Evolutionary conservation across 2,113 vertebrate genomes (phyloP).

Genomic region (Promerops cafer): DNA sequence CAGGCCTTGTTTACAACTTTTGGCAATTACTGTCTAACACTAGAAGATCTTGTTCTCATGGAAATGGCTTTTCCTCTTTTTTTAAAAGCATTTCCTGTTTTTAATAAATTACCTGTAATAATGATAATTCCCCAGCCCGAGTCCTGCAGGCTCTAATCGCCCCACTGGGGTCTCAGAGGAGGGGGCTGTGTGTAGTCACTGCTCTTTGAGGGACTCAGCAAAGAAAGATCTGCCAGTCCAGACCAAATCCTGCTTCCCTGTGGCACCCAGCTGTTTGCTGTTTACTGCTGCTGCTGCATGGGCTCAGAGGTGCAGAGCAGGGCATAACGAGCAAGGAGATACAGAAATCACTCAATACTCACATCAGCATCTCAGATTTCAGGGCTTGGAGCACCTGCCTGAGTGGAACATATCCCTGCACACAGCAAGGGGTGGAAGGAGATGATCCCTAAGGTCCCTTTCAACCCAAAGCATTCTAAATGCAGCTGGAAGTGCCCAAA

Average conservation of each 20-base stretch:
- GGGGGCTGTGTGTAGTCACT: not conserved
- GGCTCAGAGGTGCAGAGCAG: not conserved
- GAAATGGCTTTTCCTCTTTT: slow-evolving; percentile 18
- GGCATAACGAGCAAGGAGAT: not conserved
- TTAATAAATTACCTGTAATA: slow-evolving; percentile 28
- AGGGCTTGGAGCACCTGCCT: not conserved
- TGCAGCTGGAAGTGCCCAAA: not conserved
- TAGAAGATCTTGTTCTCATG: slow-evolving; percentile 3
- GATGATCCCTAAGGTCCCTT: not conserved
- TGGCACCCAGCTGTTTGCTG: not conserved
- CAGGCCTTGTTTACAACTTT: slow-evolving; percentile 17
- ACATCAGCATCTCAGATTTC: not conserved
- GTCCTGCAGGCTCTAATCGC: not conserved
- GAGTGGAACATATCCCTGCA: not conserved
- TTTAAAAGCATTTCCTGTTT: slow-evolving; percentile 14
- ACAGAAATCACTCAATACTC: not conserved
- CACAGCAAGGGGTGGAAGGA: not conserved
- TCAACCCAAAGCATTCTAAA: not conserved
- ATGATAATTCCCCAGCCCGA: rapidly evolving
- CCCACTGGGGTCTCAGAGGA: not conserved
- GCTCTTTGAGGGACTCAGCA: not conserved
- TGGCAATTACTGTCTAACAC: slow-evolving; percentile 17
- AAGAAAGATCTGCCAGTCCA: not conserved
- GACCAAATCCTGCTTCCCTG: not conserved
- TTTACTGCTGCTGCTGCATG: not conserved